These are phyloP conservation scores for Ophioninae sp. DNA, from an alignment of 2,888 invertebrate genomes.

Conservation along the genomic window DNA sequence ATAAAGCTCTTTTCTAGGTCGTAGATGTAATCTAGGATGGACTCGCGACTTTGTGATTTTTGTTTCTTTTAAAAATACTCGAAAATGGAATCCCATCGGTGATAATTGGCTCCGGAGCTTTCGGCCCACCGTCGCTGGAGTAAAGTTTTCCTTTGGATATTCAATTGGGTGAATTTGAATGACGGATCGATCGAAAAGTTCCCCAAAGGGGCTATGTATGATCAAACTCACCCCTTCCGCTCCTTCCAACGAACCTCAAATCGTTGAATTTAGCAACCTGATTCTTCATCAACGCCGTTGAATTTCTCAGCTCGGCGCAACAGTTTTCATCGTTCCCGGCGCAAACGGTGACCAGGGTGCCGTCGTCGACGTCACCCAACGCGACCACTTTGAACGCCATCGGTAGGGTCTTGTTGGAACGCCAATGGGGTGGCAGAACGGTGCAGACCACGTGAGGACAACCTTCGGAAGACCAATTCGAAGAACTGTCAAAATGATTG, in stretches of 20 bases:
- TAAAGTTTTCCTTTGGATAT: background rate
- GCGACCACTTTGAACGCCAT: constrained; percentile 97
- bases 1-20: no score
- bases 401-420: constrained; percentile 98
- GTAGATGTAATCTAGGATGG: no score
- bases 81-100: background rate
- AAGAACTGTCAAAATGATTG: constrained; percentile 43
- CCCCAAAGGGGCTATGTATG: background rate
- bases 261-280: constrained; percentile 99
- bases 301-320: constrained; percentile 96
- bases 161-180: background rate
- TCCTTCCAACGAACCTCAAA: constrained; percentile 97
- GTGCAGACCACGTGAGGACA: constrained; percentile 86
- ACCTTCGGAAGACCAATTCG: constrained; percentile 66
- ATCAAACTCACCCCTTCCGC: constrained; percentile 92
- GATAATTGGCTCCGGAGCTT: background rate
- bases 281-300: constrained; percentile 97
- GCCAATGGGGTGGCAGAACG: constrained; percentile 96
- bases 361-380: constrained; percentile 95
- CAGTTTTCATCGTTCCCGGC: constrained; percentile 99
- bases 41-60: background rate
- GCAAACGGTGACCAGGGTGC: constrained; percentile 94
- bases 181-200: background rate
- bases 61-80: background rate
- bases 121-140: background rate